Percentiles rank a stretch among this genome's conserved stretches.
phyloP scores from a whole-genome alignment of 2,797 vertebrate genomes.

The Halcyon leucocephala region DNA sequence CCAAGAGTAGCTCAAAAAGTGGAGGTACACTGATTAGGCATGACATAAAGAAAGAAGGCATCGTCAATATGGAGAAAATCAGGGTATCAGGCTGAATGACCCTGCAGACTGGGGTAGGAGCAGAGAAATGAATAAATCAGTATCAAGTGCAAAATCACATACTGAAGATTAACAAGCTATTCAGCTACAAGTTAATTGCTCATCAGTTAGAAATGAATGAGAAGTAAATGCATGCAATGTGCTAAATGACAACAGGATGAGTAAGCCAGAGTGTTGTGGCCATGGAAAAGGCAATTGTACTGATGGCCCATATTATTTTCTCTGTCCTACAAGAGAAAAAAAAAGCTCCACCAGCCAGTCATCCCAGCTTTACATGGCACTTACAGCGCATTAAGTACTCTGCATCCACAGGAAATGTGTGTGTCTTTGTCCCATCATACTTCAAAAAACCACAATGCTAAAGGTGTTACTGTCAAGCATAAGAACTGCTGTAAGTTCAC shows the following conservation, averaged over 20 bases:
- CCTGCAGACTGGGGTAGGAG: neutral
- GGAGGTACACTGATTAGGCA: neutral
- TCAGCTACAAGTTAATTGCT: constrained; percentile 28
- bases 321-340: neutral
- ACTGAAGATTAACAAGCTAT: neutral
- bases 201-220: constrained; percentile 11
- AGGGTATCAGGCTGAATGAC: neutral
- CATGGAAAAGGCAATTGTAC: neutral
- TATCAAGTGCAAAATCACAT: neutral
- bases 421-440: neutral
- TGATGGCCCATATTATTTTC: neutral
- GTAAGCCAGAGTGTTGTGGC: neutral
- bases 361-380: neutral
- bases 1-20: neutral
- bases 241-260: neutral
- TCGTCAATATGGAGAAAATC: neutral
- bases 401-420: neutral
- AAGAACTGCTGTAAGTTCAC: neutral
- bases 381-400: neutral
- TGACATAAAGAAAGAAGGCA: neutral
- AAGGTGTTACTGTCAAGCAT: neutral
- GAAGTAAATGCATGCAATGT: neutral
- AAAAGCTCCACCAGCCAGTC: neutral
- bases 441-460: neutral
- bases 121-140: neutral